These are phyloP conservation scores for Drosophila tripunctata DNA, from an alignment of 2,888 invertebrate genomes.

Conservation along the genomic window DNA sequence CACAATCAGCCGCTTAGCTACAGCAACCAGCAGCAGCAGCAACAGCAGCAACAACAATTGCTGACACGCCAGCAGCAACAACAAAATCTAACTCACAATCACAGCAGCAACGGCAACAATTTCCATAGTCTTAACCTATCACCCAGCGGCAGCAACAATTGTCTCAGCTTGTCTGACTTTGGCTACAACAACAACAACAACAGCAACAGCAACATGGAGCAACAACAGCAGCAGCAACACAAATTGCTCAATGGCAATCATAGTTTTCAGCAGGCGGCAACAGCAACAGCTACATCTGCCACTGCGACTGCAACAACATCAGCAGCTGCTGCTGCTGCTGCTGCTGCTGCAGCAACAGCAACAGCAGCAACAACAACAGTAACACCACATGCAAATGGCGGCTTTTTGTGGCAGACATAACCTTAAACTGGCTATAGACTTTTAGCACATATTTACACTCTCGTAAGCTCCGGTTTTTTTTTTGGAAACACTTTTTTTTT, in stretches of 20 bases:
- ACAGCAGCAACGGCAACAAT: conserved; percentile 25
- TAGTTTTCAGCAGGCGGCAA: conserved; percentile 15
- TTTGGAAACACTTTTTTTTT: conserved; percentile 30
- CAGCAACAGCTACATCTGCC: conserved; percentile 33
- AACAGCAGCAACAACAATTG: conserved; percentile 16
- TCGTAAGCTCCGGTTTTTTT: too few species aligned
- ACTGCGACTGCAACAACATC: conserved; percentile 22
- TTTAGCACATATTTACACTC: conserved; percentile 1
- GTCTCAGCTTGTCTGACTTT: conserved; percentile 9
- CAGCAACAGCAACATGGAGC: conserved; percentile 35
- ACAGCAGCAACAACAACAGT: conserved; percentile 15
- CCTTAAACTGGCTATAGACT: conserved; percentile 41
- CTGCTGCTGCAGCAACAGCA: conserved; percentile 26
- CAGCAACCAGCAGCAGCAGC: conserved; percentile 27
- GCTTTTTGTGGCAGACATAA: conserved; percentile 67
- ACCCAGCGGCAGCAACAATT: conserved; percentile 14
- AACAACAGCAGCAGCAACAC: conserved; percentile 44
- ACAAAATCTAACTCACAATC: conserved; percentile 22
- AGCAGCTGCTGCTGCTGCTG: conserved; percentile 22
- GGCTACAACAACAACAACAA: conserved; percentile 17
- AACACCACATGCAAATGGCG: conserved; percentile 29
- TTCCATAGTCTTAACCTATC: conserved; percentile 21
- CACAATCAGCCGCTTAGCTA: conserved; percentile 29
- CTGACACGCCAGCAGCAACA: conserved; percentile 19
- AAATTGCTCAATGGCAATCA: conserved; percentile 38